phyloP scores from a whole-genome alignment of 1,140 invertebrate genomes.

The Pectinophora gossypiella region DNA sequence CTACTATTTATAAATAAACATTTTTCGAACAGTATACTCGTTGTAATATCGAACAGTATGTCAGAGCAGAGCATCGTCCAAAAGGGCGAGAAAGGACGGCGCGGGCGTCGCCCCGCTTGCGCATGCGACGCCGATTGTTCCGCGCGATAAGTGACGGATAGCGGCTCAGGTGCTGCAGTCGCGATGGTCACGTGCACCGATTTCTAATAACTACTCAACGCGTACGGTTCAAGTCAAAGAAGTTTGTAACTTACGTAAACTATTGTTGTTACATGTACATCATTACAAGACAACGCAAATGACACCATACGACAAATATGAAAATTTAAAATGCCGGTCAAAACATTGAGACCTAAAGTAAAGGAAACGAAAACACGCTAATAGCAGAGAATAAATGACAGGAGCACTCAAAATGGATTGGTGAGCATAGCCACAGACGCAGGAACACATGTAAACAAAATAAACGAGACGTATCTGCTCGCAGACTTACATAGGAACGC shows the following conservation, averaged over 20 bases:
- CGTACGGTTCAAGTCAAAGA: too few species aligned
- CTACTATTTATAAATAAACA: too few species aligned
- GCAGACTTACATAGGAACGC: constrained; percentile 59
- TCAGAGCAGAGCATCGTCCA: constrained; percentile 28
- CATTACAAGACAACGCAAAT: too few species aligned
- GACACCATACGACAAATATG: too few species aligned
- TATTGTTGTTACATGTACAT: too few species aligned
- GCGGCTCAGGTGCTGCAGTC: constrained; percentile 17
- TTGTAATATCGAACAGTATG: too few species aligned
- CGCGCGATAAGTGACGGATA: constrained; percentile 33
- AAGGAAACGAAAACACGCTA: not conserved
- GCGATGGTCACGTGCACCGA: not conserved
- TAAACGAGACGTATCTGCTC: constrained; percentile 39
- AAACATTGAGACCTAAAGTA: too few species aligned
- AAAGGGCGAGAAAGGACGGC: constrained; percentile 60
- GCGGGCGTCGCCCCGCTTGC: constrained; percentile 48
- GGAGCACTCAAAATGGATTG: not conserved
- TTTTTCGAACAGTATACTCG: too few species aligned
- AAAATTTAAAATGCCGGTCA: too few species aligned
- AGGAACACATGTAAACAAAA: constrained; percentile 54
- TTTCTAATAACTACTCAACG: not conserved
- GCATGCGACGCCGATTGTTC: constrained; percentile 26
- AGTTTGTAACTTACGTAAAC: too few species aligned
- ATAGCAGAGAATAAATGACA: constrained; percentile 2
- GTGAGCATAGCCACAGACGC: constrained; percentile 16